Base-by-base conservation (phyloP, 1,140 invertebrate genomes). In the Triops longicaudatus region DNA sequence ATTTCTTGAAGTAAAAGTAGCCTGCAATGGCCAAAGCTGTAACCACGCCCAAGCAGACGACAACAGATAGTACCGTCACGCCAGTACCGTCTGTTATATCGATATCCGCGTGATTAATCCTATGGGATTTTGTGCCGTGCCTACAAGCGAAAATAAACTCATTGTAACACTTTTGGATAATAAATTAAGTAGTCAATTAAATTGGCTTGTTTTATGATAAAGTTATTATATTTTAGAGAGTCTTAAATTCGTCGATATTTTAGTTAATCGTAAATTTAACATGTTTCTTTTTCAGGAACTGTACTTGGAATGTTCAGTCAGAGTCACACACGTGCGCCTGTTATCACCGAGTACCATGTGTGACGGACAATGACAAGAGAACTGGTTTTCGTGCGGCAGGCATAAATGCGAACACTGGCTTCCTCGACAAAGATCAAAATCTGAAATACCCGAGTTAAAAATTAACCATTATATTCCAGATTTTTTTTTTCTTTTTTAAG, bases 11-110 rank as follows among this genome's bases (percentile, higher is more conserved):
- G 26, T 77, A 77, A 28, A 77, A 37, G 26, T 44, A 77, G 1
- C 27, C 76, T 3, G 72, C 27, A 12, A 73, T 26, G 28, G 76
- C 72, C 37, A 77, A 73, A 41, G 73, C 37, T 9, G 76, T 77
- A 27, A 77, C 73, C 17, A 77, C 42, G 12, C 31, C 26, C 11
- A 77, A 26, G 27, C 76, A 77, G 72, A 77, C 73, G 11, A 77
- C 27, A 42, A 77, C 42, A 26, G 76, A 77, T 7, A 73, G 72
- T 9, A 73, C 76, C 26, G 76, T 77, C 26, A 77, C 76, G 11
- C 76, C 76, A 26, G 76, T 72, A 42, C 76, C 73, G 22, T 42
- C 43, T 10, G 76, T 27, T 27, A 41, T 44, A 37, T 77, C 76
- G 7, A 43, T n/a, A 44, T 27, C 73, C n/a, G 73, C 76, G 22